Percentiles rank a stretch among this genome's conserved stretches.
phyloP scores from a whole-genome alignment of 2,113 vertebrate species.

The Megaceryle maxima region DNA sequence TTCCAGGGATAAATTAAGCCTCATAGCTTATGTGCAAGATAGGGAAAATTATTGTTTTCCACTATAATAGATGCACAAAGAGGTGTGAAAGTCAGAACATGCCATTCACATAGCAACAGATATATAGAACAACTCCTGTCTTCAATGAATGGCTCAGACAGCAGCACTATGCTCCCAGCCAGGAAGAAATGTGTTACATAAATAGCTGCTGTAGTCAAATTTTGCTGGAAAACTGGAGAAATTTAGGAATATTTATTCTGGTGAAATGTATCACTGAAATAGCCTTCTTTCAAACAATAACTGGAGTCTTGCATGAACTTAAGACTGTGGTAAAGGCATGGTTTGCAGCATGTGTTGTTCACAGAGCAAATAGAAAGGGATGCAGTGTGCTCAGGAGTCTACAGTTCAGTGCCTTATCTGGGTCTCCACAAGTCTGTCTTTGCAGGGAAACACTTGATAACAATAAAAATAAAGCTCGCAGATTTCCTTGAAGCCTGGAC shows the following conservation, averaged over 20 bases:
- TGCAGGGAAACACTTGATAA: background rate
- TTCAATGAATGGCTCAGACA: background rate
- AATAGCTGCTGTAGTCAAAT: background rate
- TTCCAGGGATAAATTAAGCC: background rate
- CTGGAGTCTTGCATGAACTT: background rate
- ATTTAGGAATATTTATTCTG: background rate
- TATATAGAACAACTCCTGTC: background rate
- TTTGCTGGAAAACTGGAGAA: background rate
- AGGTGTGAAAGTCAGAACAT: background rate
- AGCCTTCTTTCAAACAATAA: background rate
- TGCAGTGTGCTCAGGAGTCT: background rate
- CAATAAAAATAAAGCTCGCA: background rate
- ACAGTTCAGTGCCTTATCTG: rapidly evolving
- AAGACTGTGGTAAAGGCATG: rapidly evolving
- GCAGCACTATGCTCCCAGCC: background rate
- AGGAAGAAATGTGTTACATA: background rate
- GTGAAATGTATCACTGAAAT: background rate
- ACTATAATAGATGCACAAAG: background rate
- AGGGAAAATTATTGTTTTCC: background rate
- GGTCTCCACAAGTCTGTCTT: background rate
- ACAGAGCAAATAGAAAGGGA: background rate
- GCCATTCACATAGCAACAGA: background rate
- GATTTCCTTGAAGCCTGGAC: background rate
- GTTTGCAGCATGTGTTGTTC: rapidly evolving
- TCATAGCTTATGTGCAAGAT: background rate